A percentile compares a stretch with the other conserved stretches of the same genome.
Evolutionary conservation across 2,113 vertebrate species (phyloP).

Genomic region (Galeopterus variegatus): DNA sequence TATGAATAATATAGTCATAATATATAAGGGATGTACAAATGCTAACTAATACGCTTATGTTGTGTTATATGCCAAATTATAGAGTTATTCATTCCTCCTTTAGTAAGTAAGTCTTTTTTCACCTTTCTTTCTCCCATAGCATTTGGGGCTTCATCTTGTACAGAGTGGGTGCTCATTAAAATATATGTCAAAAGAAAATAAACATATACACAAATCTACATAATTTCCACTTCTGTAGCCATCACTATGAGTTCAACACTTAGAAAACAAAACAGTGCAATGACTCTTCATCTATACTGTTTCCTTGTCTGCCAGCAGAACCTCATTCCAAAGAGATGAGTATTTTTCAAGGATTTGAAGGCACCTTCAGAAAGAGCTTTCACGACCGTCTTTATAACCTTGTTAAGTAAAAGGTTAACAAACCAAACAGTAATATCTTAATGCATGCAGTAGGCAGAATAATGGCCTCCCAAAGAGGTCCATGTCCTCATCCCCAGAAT

Average conservation of each 20-base stretch:
- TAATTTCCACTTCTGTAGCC: not conserved
- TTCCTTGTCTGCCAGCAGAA: not conserved
- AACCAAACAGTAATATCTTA: not conserved
- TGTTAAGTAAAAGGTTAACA: not conserved
- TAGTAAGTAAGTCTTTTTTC: slow-evolving; percentile 16
- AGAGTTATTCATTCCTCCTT: not conserved
- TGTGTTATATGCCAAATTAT: not conserved
- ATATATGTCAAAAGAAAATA: not conserved
- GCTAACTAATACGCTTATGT: not conserved
- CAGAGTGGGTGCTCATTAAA: not conserved
- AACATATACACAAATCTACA: not conserved
- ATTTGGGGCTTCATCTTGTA: not conserved
- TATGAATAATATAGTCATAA: not conserved
- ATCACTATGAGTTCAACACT: not conserved
- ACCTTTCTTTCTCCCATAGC: not conserved
- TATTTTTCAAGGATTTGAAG: not conserved
- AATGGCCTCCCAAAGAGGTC: not conserved
- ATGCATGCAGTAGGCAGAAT: not conserved
- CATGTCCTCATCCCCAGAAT: not conserved
- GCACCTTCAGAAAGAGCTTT: not conserved
- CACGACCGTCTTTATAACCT: not conserved
- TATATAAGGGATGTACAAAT: not conserved
- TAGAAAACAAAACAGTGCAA: not conserved
- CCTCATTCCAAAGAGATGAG: not conserved
- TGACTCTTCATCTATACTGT: not conserved